A percentile compares a stretch with the other conserved stretches of the same genome.
These are phyloP conservation scores for Elmis aenea DNA, from an alignment of 2,888 invertebrate genomes.

Conservation along the genomic window DNA sequence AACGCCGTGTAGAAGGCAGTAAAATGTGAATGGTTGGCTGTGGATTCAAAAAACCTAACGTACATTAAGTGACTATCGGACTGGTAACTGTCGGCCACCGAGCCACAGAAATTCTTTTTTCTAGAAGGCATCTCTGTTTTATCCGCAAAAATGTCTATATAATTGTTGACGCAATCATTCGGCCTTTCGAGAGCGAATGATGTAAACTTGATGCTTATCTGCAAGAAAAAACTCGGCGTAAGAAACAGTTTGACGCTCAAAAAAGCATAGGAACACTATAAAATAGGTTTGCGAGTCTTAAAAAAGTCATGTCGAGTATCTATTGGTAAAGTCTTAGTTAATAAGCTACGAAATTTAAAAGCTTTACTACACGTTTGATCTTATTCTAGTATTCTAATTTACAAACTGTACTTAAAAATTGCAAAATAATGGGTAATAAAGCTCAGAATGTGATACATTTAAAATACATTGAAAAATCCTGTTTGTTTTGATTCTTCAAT, in stretches of 20 bases:
- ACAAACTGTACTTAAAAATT: too few relatives aligned
- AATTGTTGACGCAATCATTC: constrained; percentile 74
- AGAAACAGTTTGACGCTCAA: too few relatives aligned
- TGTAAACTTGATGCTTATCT: constrained; percentile 67
- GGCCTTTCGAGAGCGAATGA: constrained; percentile 63
- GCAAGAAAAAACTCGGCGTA: constrained; percentile 40
- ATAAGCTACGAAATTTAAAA: too few relatives aligned
- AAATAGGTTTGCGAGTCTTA: too few relatives aligned
- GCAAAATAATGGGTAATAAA: too few relatives aligned
- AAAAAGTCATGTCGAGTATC: too few relatives aligned
- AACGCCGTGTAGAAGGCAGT: constrained; percentile 71
- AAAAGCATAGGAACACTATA: too few relatives aligned
- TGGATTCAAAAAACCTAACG: constrained; percentile 65
- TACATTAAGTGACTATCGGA: constrained; percentile 66
- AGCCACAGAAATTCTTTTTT: constrained; percentile 75
- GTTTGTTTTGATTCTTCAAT: too few relatives aligned
- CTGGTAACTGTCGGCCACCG: constrained; percentile 72
- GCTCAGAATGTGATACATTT: too few relatives aligned
- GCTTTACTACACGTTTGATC: too few relatives aligned
- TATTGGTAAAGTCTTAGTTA: neutral
- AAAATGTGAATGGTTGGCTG: constrained; percentile 57
- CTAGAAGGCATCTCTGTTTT: constrained; percentile 58
- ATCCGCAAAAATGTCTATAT: constrained; percentile 66
- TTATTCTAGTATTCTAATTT: too few relatives aligned
- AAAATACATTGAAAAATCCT: too few relatives aligned